Base-by-base conservation (phyloP, 2,797 vertebrate species). In the Poeciliopsis gracilis region DNA sequence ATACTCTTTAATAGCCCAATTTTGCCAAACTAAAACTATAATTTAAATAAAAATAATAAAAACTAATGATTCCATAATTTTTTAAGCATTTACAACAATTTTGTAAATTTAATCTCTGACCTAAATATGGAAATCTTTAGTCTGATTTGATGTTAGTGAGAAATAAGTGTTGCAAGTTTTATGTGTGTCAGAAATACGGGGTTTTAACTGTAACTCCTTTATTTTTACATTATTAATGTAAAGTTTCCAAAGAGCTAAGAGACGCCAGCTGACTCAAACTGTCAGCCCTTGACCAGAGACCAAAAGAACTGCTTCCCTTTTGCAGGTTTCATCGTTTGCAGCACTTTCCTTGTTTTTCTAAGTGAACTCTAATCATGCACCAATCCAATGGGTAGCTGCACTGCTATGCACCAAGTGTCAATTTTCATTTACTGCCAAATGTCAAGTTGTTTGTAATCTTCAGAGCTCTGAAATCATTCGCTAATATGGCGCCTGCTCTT, bases 391-490 rank as follows among this genome's bases (percentile, higher is more conserved):
- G 89, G 61, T 30, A 72, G 81, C 76, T 77, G 81, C 5, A 30
- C 79, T 30, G 72, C 75, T 46, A 15, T 77, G 76, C 36, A 67
- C 67, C 28, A 11, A 72, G 73, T 59, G 77, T 81, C 72, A 83
- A 80, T 88, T 90, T 89, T 73, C 72, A 89, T 88, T 88, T 76
- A 70, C 49, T 5, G 0, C 77, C 79, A 93, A 93, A 92, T 92
- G 90, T 92, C 88, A 92, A 92, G 87, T 89, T 92, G 88, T 90
- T 92, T 92, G 87, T 91, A 76, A 78, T 81, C 84, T 84, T 85
- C 77, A 41, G 67, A 83, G 80, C 72, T 67, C 72, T 76, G 69
- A 85, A 92, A 86, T 88, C 77, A 83, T 82, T 77, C 0, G 18
- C 70, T 85, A 86, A 89, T 86, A 79, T 36, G 59, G 53, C 5